Evolutionary conservation across 2,888 invertebrate species (phyloP), one percentile per base, ranked within the genome.

Genomic region (Augochlorella aurata): DNA sequence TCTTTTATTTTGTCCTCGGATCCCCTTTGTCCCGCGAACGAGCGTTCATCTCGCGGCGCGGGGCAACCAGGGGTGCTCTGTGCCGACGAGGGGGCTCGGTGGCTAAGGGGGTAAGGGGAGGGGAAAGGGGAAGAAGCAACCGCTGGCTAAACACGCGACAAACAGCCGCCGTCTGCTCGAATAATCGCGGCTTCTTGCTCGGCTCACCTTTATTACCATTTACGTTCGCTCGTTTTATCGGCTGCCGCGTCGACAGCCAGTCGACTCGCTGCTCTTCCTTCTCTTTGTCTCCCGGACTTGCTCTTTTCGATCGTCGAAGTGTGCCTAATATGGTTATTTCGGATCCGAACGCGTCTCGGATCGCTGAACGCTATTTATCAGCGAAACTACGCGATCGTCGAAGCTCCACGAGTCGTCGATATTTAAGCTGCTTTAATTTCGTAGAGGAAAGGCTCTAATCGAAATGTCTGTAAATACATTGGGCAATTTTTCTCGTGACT

Each of bases 31-130:
- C 63, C 38, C 8, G 45, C 47, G 58, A 52, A 61, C 45, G 58
- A 76, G 38, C 77, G 44, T 72, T 72, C 68, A n/a, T 80, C 68
- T 68, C 79, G 52, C 24, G 61, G 16, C 18, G n/a, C n/a, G 50
- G 49, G 21, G 45, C 21, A 67, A 7, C 29, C 61, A 49, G 29
- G 44, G 21, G 12, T 8, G 67, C 2, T 38, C 38, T 1, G 38
- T 4, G 38, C 0, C 5, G 38, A 38, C 38, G 38, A 29, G 29
- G 29, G 29, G 29, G 29, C n/a, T n/a, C n/a, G n/a, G n/a, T n/a
- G n/a, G n/a, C n/a, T n/a, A n/a, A n/a, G n/a, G n/a, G n/a, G n/a
- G n/a, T n/a, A n/a, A n/a, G n/a, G n/a, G n/a, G 38, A 38, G 38
- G 38, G 38, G 38, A 38, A 38, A 21, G 16, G 61, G 29, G 18